Conservation (phyloP, 2,113 vertebrate genomes). For the Equus quagga region DNA sequence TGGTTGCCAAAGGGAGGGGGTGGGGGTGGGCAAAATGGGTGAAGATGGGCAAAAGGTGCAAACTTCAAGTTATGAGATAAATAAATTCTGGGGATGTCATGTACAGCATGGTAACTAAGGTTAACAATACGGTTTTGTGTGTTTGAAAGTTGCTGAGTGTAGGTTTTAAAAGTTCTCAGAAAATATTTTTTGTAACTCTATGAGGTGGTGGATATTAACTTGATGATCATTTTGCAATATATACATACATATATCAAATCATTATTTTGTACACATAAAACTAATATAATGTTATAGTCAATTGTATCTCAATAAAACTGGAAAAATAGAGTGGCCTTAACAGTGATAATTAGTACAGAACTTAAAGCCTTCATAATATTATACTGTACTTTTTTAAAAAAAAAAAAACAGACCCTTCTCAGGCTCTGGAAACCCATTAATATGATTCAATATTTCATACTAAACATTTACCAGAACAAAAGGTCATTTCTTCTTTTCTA, state of each 20-base stretch:
- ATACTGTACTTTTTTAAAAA: not conserved
- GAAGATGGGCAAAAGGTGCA: not conserved
- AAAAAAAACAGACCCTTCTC: not conserved
- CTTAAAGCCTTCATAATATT: not conserved
- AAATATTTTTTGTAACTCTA: too few relatives aligned
- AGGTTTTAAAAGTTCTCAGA: not conserved
- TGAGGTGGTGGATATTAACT: not conserved
- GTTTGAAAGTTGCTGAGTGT: not conserved
- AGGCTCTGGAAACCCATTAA: not conserved
- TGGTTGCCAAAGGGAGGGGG: not conserved
- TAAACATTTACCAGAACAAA: not conserved
- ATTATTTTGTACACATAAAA: not conserved
- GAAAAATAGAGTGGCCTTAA: not conserved
- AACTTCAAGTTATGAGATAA: not conserved
- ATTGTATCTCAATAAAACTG: not conserved
- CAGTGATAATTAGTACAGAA: not conserved
- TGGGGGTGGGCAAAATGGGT: not conserved
- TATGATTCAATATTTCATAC: not conserved
- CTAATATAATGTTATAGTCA: not conserved
- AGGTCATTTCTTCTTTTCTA: conserved; percentile 15
- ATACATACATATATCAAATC: not conserved
- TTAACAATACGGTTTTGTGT: not conserved
- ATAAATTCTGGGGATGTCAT: not conserved
- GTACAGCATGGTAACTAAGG: not conserved
- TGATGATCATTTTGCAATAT: not conserved